Evolutionary conservation across 2,888 invertebrate species (phyloP), one percentile per base, ranked within the genome.

Genomic region (Tipula vernalis): DNA sequence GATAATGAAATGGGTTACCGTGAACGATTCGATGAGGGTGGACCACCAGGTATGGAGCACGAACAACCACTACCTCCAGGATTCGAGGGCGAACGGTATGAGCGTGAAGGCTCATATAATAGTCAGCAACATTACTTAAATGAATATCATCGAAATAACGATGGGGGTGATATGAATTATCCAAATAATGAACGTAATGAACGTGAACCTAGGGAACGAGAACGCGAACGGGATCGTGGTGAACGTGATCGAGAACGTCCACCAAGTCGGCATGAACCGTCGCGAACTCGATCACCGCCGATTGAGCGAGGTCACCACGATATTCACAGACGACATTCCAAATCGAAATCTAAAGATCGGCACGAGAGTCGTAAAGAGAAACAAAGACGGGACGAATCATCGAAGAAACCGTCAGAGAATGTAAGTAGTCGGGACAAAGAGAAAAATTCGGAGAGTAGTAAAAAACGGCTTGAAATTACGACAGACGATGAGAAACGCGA

Each of bases 21-120:
- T 86, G 87, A 88, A 36, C 90, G 92, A 86, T 94, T 93, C 89
- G 94, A 94, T 88, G 93, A 94, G 83, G 92, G 93, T 87, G 92
- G 93, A 87, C 94, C 94, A 15, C 94, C 94, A 8, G 94, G 94
- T 13, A 94, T 94, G 0, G 94, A 88, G 47, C 71, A 71, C 71
- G 88, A 94, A 12, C 94, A 94, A 18, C 94, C 94, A 5, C 93
- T 94, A 0, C 93, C 93, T 28, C 94, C 94, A 57, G 94, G 94
- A 36, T 93, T 93, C 89, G 94, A 94, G 89, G 92, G 71, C 57
- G 86, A 86, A 15, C 87, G 86, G 10, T 86, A 86, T 10, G 86
- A 86, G 6, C 39, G 85, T 15, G 85, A 85, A 42, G 85, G 15
- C 4, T 85, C 84, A 3, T 84, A 39, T n/a, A 84, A 84, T 41